Evolutionary conservation across 1,140 invertebrate genomes (phyloP).

Genomic region (Bombyx mandarina): DNA sequence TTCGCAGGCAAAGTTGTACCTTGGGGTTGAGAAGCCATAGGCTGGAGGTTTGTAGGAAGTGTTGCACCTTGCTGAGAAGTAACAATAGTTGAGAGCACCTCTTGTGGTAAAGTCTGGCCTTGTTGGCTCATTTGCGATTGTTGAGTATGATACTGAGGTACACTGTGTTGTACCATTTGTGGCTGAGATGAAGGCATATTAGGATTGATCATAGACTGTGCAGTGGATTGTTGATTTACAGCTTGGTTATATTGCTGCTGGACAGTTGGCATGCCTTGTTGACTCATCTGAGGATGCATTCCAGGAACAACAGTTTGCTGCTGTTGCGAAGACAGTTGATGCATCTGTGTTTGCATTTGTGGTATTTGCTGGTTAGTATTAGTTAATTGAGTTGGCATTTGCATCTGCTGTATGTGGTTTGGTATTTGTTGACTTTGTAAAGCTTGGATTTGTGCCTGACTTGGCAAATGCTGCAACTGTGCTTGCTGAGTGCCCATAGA

Average conservation of each 20-base stretch:
- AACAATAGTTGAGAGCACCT: conserved; percentile 67
- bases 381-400: conserved; percentile 57
- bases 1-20: conserved; percentile 73
- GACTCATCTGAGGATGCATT: conserved; percentile 66
- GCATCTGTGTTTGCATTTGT: conserved; percentile 66
- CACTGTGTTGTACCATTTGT: conserved; percentile 62
- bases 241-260: conserved; percentile 64
- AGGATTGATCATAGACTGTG: conserved; percentile 60
- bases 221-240: conserved; percentile 56
- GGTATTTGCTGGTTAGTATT: conserved; percentile 60
- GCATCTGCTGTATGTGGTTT: conserved; percentile 69
- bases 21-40: conserved; percentile 64
- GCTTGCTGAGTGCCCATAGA: conserved; percentile 57
- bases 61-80: conserved; percentile 69
- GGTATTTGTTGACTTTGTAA: conserved; percentile 66
- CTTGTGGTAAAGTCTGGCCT: conserved; percentile 67
- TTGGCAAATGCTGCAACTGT: conserved; percentile 66
- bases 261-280: conserved; percentile 53
- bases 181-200: conserved; percentile 59
- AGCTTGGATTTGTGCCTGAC: conserved; percentile 66
- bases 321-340: conserved; percentile 56
- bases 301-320: conserved; percentile 58
- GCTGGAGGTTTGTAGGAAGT: conserved; percentile 61
- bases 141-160: conserved; percentile 66
- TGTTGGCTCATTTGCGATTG: conserved; percentile 65